Evolutionary conservation across 2,113 vertebrate species (phyloP).

Genomic region (Caracal caracal): DNA sequence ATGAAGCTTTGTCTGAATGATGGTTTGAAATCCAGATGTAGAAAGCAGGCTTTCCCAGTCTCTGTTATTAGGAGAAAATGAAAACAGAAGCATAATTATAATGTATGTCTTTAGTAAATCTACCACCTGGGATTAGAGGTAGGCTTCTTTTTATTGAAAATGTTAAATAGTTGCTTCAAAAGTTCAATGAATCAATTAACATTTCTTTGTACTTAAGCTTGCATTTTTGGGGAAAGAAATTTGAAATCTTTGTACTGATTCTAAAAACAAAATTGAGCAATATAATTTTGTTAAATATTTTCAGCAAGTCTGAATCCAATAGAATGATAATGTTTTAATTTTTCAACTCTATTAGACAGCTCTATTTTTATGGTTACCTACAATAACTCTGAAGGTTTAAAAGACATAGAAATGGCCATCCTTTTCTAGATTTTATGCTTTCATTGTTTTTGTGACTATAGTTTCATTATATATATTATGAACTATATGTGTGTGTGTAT

Average conservation of each 20-base stretch:
- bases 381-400: neutral
- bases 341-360: slow-evolving; percentile 22
- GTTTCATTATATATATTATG: neutral
- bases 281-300: slow-evolving; percentile 60
- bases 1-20: slow-evolving; percentile 74
- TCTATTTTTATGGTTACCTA: neutral
- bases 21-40: slow-evolving; percentile 58
- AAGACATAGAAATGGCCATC: neutral
- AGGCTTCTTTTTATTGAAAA: slow-evolving; percentile 78
- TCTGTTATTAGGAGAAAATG: slow-evolving; percentile 64
- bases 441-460: neutral
- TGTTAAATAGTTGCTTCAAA: slow-evolving; percentile 80
- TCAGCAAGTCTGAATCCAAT: slow-evolving; percentile 36
- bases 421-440: neutral
- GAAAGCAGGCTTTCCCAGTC: slow-evolving; percentile 43
- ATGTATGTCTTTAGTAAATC: slow-evolving; percentile 68
- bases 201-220: slow-evolving; percentile 77
- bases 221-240: slow-evolving; percentile 21
- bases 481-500: neutral
- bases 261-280: slow-evolving; percentile 49
- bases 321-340: slow-evolving; percentile 51
- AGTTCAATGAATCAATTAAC: slow-evolving; percentile 83
- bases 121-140: slow-evolving; percentile 72
- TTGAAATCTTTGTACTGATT: neutral
- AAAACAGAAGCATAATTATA: slow-evolving; percentile 79